Percentiles rank a stretch among this genome's conserved stretches.
Conservation (phyloP, 1,140 invertebrate genomes). For the Brachionus koreanus region DNA sequence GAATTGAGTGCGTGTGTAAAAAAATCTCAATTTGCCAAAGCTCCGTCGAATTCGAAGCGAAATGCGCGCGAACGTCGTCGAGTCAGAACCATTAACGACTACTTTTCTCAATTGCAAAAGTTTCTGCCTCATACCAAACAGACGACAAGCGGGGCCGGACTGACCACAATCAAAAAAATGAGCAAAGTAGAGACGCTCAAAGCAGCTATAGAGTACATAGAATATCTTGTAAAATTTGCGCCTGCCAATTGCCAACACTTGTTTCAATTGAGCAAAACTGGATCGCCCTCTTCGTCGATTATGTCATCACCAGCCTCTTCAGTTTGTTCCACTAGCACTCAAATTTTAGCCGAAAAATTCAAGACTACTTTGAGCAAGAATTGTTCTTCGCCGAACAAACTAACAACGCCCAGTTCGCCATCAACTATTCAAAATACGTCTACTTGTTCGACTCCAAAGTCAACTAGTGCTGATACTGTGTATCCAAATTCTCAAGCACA, state of each 20-base stretch:
- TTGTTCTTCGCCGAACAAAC: not conserved
- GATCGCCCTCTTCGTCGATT: conserved; percentile 7
- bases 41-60: conserved; percentile 35
- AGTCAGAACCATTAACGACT: conserved; percentile 42
- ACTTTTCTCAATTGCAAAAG: conserved; percentile 38
- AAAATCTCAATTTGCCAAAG: not conserved
- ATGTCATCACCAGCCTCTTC: conserved; percentile 24
- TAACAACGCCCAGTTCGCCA: not conserved
- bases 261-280: not conserved
- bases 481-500: not conserved
- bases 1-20: not conserved
- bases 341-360: not conserved
- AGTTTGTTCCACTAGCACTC: not conserved
- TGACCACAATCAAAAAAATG: conserved; percentile 22
- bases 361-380: not conserved
- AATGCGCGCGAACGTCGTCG: conserved; percentile 39
- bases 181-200: conserved; percentile 41
- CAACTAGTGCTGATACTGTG: not conserved
- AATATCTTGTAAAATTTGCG: conserved; percentile 18
- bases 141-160: not conserved
- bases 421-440: conserved; percentile 3
- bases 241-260: conserved; percentile 23
- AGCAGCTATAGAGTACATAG: conserved; percentile 43
- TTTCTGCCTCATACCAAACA: conserved; percentile 28
- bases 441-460: not conserved